Percentiles rank a stretch among this genome's conserved stretches.
Evolutionary conservation across 1,140 invertebrate species (phyloP).

Genomic region (Apocrypta bakeri): DNA sequence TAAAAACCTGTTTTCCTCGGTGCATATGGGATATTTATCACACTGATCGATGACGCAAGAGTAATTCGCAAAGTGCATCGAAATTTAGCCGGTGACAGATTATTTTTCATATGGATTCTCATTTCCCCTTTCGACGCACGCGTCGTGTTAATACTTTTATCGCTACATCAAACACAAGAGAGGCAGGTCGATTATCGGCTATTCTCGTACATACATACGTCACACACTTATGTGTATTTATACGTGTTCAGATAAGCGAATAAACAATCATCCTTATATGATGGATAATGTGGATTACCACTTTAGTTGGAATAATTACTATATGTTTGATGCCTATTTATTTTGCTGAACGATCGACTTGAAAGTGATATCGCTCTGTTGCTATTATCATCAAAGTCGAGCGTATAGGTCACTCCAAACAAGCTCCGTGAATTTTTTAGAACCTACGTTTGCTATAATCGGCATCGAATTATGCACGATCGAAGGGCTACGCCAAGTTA

Average conservation of each 20-base stretch:
- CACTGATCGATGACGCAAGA: neutral
- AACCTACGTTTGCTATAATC: neutral
- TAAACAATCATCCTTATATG: neutral
- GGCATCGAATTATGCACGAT: neutral
- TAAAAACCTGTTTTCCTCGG: too few species aligned
- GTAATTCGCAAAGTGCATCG: neutral
- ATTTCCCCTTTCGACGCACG: too few species aligned
- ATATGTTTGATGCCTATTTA: neutral
- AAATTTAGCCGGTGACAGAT: neutral
- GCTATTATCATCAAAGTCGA: neutral
- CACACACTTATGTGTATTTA: neutral
- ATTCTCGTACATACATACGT: neutral
- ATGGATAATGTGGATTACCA: neutral
- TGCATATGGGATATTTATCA: too few species aligned
- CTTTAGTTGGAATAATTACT: neutral
- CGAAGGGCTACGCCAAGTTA: neutral
- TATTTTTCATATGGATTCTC: neutral
- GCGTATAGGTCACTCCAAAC: neutral
- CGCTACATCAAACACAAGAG: neutral
- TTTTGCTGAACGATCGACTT: neutral
- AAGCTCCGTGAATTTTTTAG: neutral
- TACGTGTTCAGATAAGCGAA: neutral
- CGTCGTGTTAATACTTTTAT: neutral
- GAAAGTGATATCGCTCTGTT: neutral
- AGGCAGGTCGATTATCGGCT: conserved; percentile 1